Base-by-base conservation (phyloP, 2,888 invertebrate genomes). In the Patella caerulea region DNA sequence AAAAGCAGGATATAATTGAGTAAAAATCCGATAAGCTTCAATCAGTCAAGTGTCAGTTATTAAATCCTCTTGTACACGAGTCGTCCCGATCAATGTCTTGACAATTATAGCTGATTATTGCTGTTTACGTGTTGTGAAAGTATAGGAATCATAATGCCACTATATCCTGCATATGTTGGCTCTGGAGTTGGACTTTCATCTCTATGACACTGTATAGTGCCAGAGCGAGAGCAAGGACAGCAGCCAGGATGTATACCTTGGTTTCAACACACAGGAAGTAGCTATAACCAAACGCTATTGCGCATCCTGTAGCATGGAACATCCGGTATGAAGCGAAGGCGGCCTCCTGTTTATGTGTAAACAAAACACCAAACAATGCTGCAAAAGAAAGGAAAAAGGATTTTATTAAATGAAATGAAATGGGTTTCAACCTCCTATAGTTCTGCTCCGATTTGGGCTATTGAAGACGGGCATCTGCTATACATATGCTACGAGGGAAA, bases 271-370 rank as follows among this genome's bases (percentile, higher is more conserved):
- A 96, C 34, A 97, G 92, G 89, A 95, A 95, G 12, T 96, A 95
- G 73, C 96, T 96, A 79, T 95, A 94, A 0, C 95, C 94, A 87
- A 97, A 98, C 0, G 96, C 95, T 78, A 97, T 94, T 3, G 97
- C 96, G 77, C 97, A 97, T 79, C 98, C 98, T 0, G 96, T 94
- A 0, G 97, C 95, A 91, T 97, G 97, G 96, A 97, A 97, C 81
- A 98, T 92, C 55, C 97, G 94, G 92, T 97, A 97, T 91, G 96
- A 96, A 79, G 97, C 96, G 92, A 96, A 97, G 0, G 97, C 96
- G 0, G 97, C 96, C 89, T 97, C 97, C 89, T 97, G 95, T 86
- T 95, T 94, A 53, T 96, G 95, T 0, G 96, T 96, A 88, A 97
- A 97, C 74, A 98, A 92, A 72, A 97, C 95, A 15, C 97, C 97